A percentile compares a stretch with the other conserved stretches of the same genome.
Conservation (phyloP, 2,113 vertebrate species). For the Vicugna pacos region DNA sequence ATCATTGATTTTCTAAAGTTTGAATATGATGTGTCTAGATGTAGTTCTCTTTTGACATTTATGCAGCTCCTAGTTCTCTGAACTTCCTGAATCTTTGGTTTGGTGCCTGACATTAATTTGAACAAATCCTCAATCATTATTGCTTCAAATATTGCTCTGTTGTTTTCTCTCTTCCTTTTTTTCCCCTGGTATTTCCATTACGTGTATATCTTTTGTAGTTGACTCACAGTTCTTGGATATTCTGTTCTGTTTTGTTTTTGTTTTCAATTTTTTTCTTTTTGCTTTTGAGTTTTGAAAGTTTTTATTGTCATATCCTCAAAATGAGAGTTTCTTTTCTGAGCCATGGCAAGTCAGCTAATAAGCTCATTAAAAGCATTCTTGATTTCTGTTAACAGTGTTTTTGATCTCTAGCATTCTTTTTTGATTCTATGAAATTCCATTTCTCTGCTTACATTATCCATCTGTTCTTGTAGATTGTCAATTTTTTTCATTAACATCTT, state of each 20-base stretch:
- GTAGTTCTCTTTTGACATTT: not conserved
- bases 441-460: not conserved
- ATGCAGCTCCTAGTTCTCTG: not conserved
- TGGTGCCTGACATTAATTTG: not conserved
- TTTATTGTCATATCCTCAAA: not conserved
- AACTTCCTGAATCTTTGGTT: not conserved
- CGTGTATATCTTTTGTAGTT: not conserved
- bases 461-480: not conserved
- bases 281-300: not conserved
- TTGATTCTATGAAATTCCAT: not conserved
- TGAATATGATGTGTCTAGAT: not conserved
- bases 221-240: not conserved
- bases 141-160: not conserved
- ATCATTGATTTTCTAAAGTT: not conserved
- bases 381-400: not conserved
- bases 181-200: not conserved
- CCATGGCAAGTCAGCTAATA: not conserved
- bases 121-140: not conserved
- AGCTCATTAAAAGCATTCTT: not conserved
- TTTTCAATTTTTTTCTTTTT: not conserved
- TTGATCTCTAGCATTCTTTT: not conserved
- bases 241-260: not conserved
- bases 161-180: not conserved
- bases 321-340: not conserved
- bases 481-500: not conserved